phyloP scores from a whole-genome alignment of 2,113 vertebrate genomes.

The Sisor rabdophorus region DNA sequence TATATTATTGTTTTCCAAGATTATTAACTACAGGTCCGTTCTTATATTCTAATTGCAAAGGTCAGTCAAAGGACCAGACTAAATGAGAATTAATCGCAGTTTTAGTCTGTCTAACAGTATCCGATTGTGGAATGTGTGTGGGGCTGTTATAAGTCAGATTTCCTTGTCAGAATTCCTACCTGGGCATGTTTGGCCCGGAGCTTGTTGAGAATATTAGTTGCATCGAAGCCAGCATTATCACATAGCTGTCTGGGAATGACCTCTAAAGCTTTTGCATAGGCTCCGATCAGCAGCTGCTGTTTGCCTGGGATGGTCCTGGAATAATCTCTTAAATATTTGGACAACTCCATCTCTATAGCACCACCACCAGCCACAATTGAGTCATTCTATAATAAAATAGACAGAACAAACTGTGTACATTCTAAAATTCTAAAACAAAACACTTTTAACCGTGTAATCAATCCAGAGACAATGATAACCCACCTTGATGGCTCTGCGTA shows the following conservation, averaged over 20 bases:
- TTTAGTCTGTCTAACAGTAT: neutral
- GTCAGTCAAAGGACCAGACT: neutral
- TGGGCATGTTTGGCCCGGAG: conserved; percentile 94
- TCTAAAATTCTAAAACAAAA: neutral
- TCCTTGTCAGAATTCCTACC: conserved; percentile 67
- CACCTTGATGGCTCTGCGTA: conserved; percentile 95
- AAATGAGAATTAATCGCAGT: neutral
- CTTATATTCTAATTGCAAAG: neutral
- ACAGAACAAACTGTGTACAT: neutral
- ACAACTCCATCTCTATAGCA: conserved; percentile 97
- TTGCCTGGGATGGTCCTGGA: conserved; percentile 96
- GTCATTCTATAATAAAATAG: conserved; percentile 76
- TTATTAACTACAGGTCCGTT: neutral
- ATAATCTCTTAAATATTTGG: conserved; percentile 88
- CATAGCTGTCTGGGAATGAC: conserved; percentile 95
- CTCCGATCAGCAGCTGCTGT: conserved; percentile 92
- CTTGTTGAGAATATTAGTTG: conserved; percentile 98
- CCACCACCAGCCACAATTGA: conserved; percentile 91
- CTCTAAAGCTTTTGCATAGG: conserved; percentile 94
- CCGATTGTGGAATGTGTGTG: neutral
- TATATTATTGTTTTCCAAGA: neutral
- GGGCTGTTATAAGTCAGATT: neutral
- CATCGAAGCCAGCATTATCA: conserved; percentile 97
- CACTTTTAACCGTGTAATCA: too few species aligned
- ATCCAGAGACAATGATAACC: neutral